Percentiles rank a stretch among this genome's conserved stretches.
Evolutionary conservation across 2,888 invertebrate genomes (phyloP).

Genomic region (Mimas tiliae): DNA sequence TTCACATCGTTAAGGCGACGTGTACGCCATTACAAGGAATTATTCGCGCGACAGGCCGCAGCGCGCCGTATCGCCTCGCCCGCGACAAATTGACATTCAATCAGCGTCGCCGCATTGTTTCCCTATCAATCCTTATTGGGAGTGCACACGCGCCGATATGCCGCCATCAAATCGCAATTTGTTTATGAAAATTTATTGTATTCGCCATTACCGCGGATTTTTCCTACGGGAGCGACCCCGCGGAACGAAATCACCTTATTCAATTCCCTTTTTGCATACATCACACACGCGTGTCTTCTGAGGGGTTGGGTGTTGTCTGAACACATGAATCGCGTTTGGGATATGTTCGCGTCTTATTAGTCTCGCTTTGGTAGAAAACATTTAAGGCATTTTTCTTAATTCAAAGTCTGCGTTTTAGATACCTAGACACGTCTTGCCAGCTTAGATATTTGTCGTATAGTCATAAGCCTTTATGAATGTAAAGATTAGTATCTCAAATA

Average conservation of each 20-base stretch:
- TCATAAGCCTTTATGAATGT: no score
- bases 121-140: conserved; percentile 83
- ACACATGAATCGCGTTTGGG: conserved; percentile 83
- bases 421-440: no score
- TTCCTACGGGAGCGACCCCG: conserved; percentile 81
- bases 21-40: conserved; percentile 71
- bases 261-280: conserved; percentile 85
- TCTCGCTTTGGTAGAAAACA: conserved; percentile 61
- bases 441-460: no score
- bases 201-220: conserved; percentile 83
- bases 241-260: conserved; percentile 84
- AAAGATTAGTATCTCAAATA: no score
- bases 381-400: no score
- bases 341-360: conserved; percentile 81
- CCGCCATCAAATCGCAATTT: conserved; percentile 84
- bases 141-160: conserved; percentile 73
- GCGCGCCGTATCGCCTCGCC: conserved; percentile 35
- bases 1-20: conserved; percentile 75
- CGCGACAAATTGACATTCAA: conserved; percentile 81
- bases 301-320: conserved; percentile 80
- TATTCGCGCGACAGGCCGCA: conserved; percentile 64
- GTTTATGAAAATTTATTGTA: conserved; percentile 86
- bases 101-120: conserved; percentile 83
- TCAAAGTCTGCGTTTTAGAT: no score
- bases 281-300: conserved; percentile 74